Conservation (phyloP, 2,888 invertebrate species). For the Parnassius glacialis region DNA sequence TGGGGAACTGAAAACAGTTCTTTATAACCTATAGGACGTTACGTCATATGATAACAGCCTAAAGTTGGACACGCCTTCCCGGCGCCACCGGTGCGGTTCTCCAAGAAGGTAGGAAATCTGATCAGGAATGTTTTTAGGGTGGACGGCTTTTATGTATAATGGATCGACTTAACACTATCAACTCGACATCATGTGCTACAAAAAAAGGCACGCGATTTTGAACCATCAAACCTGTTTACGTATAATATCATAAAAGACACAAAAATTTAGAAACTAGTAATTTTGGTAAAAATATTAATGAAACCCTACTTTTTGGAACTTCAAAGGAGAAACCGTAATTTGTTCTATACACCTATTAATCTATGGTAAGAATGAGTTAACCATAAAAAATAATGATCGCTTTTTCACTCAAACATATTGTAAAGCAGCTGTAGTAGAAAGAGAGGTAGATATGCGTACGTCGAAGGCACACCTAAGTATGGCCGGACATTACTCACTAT, state of each 20-base stretch:
- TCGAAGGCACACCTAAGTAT: slow-evolving; percentile 79
- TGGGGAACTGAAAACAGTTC: neutral
- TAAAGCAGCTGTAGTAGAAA: slow-evolving; percentile 59
- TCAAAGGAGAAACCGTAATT: slow-evolving; percentile 38
- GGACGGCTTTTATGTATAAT: slow-evolving; percentile 24
- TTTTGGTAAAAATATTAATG: too few species aligned
- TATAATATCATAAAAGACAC: too few species aligned
- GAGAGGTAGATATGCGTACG: slow-evolving; percentile 79
- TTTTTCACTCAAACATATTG: slow-evolving; percentile 59
- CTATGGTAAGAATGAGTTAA: slow-evolving; percentile 51
- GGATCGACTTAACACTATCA: slow-evolving; percentile 20
- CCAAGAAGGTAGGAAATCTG: slow-evolving; percentile 62
- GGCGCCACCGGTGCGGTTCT: slow-evolving; percentile 69
- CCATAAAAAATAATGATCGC: slow-evolving; percentile 58
- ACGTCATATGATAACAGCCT: slow-evolving; percentile 74
- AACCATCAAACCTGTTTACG: slow-evolving; percentile 66
- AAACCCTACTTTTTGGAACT: neutral
- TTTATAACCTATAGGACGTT: slow-evolving; percentile 42
- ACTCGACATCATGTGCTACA: slow-evolving; percentile 48
- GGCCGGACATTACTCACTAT: slow-evolving; percentile 81
- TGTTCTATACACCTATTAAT: slow-evolving; percentile 50
- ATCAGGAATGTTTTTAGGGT: slow-evolving; percentile 65
- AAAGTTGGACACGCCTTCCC: slow-evolving; percentile 72
- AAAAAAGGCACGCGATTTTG: slow-evolving; percentile 76
- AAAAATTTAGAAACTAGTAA: too few species aligned